phyloP scores from a whole-genome alignment of 2,797 vertebrate species.

The Dendrocincla tyrannina region DNA sequence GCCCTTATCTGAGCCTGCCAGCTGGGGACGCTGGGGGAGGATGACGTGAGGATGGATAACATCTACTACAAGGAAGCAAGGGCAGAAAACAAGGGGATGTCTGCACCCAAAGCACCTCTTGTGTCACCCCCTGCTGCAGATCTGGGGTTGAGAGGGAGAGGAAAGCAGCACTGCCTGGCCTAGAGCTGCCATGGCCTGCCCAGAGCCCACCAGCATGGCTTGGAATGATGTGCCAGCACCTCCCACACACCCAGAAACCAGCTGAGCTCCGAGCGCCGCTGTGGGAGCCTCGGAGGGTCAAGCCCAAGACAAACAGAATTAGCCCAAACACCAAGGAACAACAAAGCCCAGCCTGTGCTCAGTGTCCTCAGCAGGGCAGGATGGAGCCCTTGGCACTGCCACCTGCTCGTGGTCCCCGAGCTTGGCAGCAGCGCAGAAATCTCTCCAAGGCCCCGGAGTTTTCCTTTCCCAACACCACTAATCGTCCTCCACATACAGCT shows the following conservation, averaged over 20 bases:
- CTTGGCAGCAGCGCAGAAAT: background rate
- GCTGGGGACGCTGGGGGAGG: background rate
- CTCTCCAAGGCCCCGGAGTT: background rate
- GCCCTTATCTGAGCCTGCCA: conserved; percentile 1
- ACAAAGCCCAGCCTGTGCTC: background rate
- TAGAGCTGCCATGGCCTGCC: background rate
- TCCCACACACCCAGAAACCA: background rate
- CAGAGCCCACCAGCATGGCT: background rate
- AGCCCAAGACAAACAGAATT: background rate
- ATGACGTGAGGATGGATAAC: rapidly evolving
- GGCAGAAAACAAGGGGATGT: background rate
- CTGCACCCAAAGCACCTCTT: no score
- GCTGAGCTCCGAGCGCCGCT: rapidly evolving
- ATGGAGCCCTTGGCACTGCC: background rate
- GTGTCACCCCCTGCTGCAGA: background rate
- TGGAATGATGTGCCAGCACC: rapidly evolving
- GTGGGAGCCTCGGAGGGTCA: background rate
- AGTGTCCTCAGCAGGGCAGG: background rate
- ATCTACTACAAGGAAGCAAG: rapidly evolving
- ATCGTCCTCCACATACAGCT: rapidly evolving
- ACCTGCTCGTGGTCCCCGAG: rapidly evolving
- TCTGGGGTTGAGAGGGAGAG: rapidly evolving
- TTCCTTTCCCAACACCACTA: background rate
- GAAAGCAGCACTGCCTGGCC: rapidly evolving
- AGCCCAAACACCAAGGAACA: background rate